Evolutionary conservation across 1,140 invertebrate species (phyloP).

Genomic region (Sesamia nonagrioides): DNA sequence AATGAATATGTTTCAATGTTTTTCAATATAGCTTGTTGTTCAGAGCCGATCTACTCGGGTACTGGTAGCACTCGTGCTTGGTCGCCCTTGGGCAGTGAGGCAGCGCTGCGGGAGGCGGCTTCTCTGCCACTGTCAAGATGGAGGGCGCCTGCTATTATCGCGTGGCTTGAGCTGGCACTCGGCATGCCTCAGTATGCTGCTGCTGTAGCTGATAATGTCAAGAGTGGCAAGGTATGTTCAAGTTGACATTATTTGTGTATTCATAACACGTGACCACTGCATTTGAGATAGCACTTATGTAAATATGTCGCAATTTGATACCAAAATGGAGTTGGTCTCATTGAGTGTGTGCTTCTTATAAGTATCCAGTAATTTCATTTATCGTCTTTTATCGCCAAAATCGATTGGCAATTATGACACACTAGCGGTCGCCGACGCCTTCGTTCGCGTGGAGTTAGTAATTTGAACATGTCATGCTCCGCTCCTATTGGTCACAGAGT

Average conservation of each 20-base stretch:
- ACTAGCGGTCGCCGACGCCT: too few relatives aligned
- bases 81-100: slow-evolving; percentile 91
- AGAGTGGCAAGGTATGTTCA: slow-evolving; percentile 95
- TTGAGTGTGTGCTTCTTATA: too few relatives aligned
- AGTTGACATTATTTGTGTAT: too few relatives aligned
- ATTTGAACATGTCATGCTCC: too few relatives aligned
- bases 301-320: too few relatives aligned
- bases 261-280: background rate
- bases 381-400: too few relatives aligned
- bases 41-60: slow-evolving; percentile 85
- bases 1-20: slow-evolving; percentile 33
- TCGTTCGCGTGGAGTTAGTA: too few relatives aligned
- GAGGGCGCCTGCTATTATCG: slow-evolving; percentile 96
- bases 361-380: too few relatives aligned
- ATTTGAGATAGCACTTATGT: background rate
- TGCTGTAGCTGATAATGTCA: slow-evolving; percentile 96
- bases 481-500: too few relatives aligned
- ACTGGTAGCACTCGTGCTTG: slow-evolving; percentile 87
- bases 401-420: too few relatives aligned
- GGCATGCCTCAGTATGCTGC: slow-evolving; percentile 98
- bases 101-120: slow-evolving; percentile 94
- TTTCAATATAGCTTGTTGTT: slow-evolving; percentile 34
- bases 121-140: slow-evolving; percentile 96
- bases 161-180: slow-evolving; percentile 97
- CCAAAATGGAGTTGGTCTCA: too few relatives aligned